Conservation (phyloP, 2,113 vertebrate species). For the Vulpes lagopus region DNA sequence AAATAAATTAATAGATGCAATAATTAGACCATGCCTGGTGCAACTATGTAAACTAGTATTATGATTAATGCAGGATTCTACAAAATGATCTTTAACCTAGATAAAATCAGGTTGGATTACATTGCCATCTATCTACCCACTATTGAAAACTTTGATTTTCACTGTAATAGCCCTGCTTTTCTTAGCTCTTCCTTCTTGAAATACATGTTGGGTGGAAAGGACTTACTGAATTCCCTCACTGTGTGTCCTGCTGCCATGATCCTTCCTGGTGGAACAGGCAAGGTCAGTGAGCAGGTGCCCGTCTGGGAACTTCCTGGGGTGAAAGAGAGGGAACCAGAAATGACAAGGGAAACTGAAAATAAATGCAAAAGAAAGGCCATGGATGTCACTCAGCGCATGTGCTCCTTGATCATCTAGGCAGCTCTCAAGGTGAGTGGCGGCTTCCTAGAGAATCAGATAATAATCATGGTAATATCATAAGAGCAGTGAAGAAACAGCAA, state of each 20-base stretch:
- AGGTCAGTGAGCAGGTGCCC: neutral
- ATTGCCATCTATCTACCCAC: no score
- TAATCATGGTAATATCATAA: no score
- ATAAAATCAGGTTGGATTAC: neutral
- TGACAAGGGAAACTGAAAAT: neutral
- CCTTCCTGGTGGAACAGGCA: neutral
- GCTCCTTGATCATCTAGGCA: no score
- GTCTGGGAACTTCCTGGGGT: neutral
- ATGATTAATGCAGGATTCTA: neutral
- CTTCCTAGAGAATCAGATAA: neutral
- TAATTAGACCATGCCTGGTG: neutral
- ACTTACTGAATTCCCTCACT: accelerated
- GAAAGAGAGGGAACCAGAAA: neutral
- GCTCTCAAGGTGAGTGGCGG: neutral
- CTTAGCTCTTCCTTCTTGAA: neutral
- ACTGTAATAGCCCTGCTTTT: no score
- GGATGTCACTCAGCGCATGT: neutral
- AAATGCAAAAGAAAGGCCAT: neutral
- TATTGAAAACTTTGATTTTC: neutral
- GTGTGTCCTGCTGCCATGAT: neutral
- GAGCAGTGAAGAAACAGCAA: neutral
- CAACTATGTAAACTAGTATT: neutral
- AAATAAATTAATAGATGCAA: neutral
- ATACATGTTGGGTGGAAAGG: no score
- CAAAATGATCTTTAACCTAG: neutral